Base-by-base conservation (phyloP, 2,113 vertebrate species). In the Calidris pygmaea region DNA sequence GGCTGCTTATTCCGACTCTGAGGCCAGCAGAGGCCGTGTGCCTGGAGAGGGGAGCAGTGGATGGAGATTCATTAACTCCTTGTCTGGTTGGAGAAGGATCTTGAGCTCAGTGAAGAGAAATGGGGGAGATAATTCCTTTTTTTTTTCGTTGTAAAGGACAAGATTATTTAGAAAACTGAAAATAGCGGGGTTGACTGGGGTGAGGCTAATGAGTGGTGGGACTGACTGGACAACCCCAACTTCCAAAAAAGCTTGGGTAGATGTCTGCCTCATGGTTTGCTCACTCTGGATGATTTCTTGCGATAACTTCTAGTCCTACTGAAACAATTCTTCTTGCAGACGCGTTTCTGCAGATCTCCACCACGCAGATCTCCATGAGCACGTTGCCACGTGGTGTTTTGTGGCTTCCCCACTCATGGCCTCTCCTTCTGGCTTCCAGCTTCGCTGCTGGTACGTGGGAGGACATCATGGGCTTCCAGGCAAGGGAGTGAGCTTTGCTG, bases 341-440 rank as follows among this genome's bases (percentile, higher is more conserved):
- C 0, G 9, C 2, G 0, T 48, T 32, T 4, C 37, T 56, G 50
- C 80, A 17, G 0, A 16, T 45, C 58, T 58, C 53, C 23, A 4
- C 32, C 3, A 1, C 37, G 45, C 76, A 13, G 0, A 9, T 45
- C 53, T 58, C 58, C 0, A 2, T 7, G 4, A 12, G 24, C 4
- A 0, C 3, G 5, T 22, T 50, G 53, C 3, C 55, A 12, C 2
- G 0, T 7, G 27, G 50, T 3, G 1, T 27, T 35, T 41, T 48
- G 67, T 32, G 67, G 39, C 45, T 59, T 75, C 79, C 39, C 50
- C 56, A 2, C 26, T 43, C 32, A 2, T 0, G 2, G 56, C 47
- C 21, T 55, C 48, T 58, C 56, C 52, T 43, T 10, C 62, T 35
- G 56, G 34, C 52, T 78, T 32, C 79, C 70, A 50, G 27, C 29